Conservation (phyloP, 2,113 vertebrate genomes). For the Paraplagusia blochii region DNA sequence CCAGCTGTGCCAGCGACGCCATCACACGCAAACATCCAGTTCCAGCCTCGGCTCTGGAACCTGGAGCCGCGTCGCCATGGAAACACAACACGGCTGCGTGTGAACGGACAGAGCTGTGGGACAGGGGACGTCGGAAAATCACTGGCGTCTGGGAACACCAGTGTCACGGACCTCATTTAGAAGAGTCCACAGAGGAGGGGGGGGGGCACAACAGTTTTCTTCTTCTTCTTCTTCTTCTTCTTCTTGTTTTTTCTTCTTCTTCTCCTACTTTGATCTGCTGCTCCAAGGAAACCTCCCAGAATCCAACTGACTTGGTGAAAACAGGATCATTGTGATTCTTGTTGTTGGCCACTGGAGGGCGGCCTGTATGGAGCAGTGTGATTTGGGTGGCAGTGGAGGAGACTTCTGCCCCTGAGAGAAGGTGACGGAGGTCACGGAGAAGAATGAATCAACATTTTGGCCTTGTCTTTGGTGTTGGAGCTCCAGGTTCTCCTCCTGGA, state of each 20-base stretch:
- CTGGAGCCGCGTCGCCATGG: conserved; percentile 30
- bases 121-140: not conserved
- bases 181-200: not conserved
- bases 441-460: too few relatives aligned
- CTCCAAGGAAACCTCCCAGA: conserved; percentile 38
- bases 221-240: not conserved
- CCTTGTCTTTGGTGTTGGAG: too few relatives aligned
- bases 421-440: too few relatives aligned
- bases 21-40: conserved; percentile 34
- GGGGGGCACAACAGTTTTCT: too few relatives aligned
- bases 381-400: too few relatives aligned
- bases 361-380: too few relatives aligned
- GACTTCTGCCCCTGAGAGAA: too few relatives aligned
- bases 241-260: not conserved
- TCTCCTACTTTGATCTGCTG: conserved; percentile 19
- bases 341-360: too few relatives aligned
- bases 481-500: too few relatives aligned
- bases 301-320: not conserved
- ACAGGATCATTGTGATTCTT: too few relatives aligned
- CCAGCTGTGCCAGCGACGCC: conserved; percentile 31
- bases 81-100: conserved; percentile 33
- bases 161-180: not conserved
- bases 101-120: not conserved
- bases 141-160: not conserved
- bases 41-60: conserved; percentile 22